Conservation (phyloP, 2,797 vertebrate genomes). For the Mionectes olivaceus region DNA sequence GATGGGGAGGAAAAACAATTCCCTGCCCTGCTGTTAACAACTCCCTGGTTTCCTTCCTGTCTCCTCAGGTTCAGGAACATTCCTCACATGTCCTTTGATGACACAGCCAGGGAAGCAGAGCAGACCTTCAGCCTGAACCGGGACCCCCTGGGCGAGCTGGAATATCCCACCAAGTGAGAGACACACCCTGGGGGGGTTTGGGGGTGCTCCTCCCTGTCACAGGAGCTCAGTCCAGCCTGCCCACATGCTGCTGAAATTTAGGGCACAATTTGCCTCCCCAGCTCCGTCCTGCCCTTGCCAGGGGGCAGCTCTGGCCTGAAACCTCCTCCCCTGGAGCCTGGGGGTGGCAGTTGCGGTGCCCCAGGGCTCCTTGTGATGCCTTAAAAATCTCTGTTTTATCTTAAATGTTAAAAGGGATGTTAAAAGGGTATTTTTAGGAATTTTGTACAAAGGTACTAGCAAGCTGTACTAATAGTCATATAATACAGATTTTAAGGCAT, state of each 20-base stretch:
- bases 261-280: neutral
- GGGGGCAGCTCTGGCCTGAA: neutral
- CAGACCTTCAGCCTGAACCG: slow-evolving; percentile 92
- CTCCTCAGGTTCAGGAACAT: slow-evolving; percentile 91
- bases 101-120: slow-evolving; percentile 90
- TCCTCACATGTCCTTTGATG: slow-evolving; percentile 97
- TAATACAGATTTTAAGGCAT: too few species aligned
- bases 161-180: slow-evolving; percentile 94
- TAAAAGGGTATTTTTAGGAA: too few species aligned
- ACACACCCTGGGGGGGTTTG: fast-evolving
- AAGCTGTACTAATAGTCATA: too few species aligned
- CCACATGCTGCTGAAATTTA: fast-evolving
- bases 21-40: neutral
- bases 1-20: neutral
- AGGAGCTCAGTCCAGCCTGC: neutral
- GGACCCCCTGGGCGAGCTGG: slow-evolving; percentile 88
- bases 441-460: too few species aligned
- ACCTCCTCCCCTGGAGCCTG: neutral
- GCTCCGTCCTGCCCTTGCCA: neutral
- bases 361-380: neutral
- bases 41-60: neutral
- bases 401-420: too few species aligned
- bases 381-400: too few species aligned
- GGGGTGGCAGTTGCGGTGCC: neutral
- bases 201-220: neutral